These are phyloP conservation scores for Sardinella longiceps DNA, from an alignment of 2,797 vertebrate genomes.

Conservation along the genomic window DNA sequence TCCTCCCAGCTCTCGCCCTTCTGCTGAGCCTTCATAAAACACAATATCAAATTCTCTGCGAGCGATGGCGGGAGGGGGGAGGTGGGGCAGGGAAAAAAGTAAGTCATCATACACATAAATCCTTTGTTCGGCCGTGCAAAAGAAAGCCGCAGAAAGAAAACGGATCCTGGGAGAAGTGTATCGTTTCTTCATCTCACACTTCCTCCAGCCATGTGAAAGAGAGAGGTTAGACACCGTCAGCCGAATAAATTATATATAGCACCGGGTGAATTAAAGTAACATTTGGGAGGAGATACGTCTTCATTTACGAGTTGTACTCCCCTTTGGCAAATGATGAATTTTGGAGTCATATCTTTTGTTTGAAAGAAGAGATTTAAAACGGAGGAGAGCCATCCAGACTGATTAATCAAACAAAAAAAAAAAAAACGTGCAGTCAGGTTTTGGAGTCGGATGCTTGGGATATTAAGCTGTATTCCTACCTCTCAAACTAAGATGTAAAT, in stretches of 20 bases:
- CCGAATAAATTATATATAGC: slow-evolving; percentile 7
- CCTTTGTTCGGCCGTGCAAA: slow-evolving; percentile 72
- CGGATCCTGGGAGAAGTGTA: slow-evolving; percentile 65
- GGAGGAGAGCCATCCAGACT: background rate
- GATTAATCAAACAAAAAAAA: slow-evolving; percentile 4
- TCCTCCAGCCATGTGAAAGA: slow-evolving; percentile 49
- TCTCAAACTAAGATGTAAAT: background rate
- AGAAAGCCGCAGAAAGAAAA: slow-evolving; percentile 68
- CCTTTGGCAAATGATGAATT: background rate
- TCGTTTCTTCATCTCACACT: slow-evolving; percentile 67
- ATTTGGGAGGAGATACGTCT: slow-evolving; percentile 15
- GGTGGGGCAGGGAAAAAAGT: slow-evolving; percentile 53
- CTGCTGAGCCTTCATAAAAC: slow-evolving; percentile 63
- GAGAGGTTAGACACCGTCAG: slow-evolving; percentile 7
- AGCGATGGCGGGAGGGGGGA: slow-evolving; percentile 46
- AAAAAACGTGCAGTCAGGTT: background rate
- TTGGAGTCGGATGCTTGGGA: background rate
- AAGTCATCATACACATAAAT: slow-evolving; percentile 75
- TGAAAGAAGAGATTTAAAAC: slow-evolving; percentile 14
- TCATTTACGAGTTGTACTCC: slow-evolving; percentile 16
- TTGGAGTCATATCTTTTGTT: background rate
- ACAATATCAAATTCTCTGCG: slow-evolving; percentile 70
- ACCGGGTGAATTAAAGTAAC: slow-evolving; percentile 37
- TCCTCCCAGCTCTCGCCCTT: slow-evolving; percentile 51
- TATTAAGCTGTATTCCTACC: background rate